Base-by-base conservation (phyloP, 30 jellyfish, hydroid and myxozoan genomes). In the Clytia hemisphaerica region DNA sequence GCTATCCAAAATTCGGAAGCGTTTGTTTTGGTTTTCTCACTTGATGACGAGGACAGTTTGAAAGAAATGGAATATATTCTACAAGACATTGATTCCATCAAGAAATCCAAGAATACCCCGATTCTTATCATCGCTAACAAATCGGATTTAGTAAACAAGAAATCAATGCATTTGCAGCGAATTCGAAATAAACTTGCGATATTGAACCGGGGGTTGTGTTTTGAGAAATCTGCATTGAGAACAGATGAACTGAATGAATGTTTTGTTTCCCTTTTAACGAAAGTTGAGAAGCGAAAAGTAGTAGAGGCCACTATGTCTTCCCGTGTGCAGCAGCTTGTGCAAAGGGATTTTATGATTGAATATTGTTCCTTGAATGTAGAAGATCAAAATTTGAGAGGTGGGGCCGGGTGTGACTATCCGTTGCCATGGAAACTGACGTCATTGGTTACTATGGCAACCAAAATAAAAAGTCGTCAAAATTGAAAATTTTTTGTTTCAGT, bases 191-290 rank as follows among this genome's bases (percentile, higher is more conserved):
- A n/a, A n/a, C 28, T 65, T 12, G 78, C 78, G 38, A 65, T 35
- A 4, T 9, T 65, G 44, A 65, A 65, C 25, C 78, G 78, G 7
- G 78, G 78, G 6, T 65, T 61, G 22, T 65, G 78, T 65, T 65
- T 65, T 65, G 25, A 37, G 44, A 65, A 38, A 15, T 37, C 78
- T 18, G 70, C 33, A 6, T 26, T 57, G 0, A 22, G 16, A 2
- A 21, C 33, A 5, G 67, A 44, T 33, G 78, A 48, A 16, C 44
- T 37, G 37, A 48, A 10, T 1, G 78, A 65, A 25, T 21, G 78
- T 30, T 65, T 65, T 65, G 78, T 65, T 3, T 37, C 32, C 16
- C 38, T 65, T 9, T 37, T 65, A 18, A 65, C 78, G 2, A 25
- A 37, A 26, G 29, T 65, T 65, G 78, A 65, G 25, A 34, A 44